Evolutionary conservation across 2,888 invertebrate species (phyloP), one percentile per base, ranked within the genome.

Genomic region (Adineta ricciae): DNA sequence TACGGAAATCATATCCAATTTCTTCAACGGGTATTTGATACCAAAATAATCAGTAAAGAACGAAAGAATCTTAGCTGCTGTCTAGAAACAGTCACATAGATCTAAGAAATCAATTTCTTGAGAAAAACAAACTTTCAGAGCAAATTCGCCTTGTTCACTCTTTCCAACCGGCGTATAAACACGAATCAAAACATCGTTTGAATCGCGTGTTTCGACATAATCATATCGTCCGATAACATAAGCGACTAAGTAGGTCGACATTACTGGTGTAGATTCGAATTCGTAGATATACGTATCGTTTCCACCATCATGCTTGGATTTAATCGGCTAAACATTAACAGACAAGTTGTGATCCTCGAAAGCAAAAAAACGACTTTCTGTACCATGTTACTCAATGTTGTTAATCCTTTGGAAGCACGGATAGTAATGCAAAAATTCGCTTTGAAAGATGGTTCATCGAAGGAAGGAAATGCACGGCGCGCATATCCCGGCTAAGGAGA

Each of bases 241-340:
- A 0, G 97, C 97, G 85, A 97, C 94, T 87, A 98, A 92, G 90
- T 98, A 98, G 0, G 97, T 96, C 16, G 96, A 95, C 96, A 97
- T 97, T 86, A 95, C 92, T 1, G 97, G 97, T 1, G 96, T 95
- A 8, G 52, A 49, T 7, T 49, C 24, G 19, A 85, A 85, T 46
- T 83, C 50, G 21, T 24, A 16, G 52, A 32, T 46, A 83, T 21
- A 64, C 19, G 73, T n/a, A 83, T 78, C 27, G 36, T 41, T 52
- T 46, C 41, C 52, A 4, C 78, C 83, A 41, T 41, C 49, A 32
- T n/a, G 19, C 52, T 72, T 52, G 27, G 72, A 38, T 78, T 73
- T 85, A 36, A 85, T 14, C 7, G 84, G 84, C 84, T 85, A 64
- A 41, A 21, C n/a, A n/a, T n/a, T n/a, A n/a, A n/a, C n/a, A n/a